phyloP scores from a whole-genome alignment of 2,797 vertebrate species.

The Dermochelys coriacea region DNA sequence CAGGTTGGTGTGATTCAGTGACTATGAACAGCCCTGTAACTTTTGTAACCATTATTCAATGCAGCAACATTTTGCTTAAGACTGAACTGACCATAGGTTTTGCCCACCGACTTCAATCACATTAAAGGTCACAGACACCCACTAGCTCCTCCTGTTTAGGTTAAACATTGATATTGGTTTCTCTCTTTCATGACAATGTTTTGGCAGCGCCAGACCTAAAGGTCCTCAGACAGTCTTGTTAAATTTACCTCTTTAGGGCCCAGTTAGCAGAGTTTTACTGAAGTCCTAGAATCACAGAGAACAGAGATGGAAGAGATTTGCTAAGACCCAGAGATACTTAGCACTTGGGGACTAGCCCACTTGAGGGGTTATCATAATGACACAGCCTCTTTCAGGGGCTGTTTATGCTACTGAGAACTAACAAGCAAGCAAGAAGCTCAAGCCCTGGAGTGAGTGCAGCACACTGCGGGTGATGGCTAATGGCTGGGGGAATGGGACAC shows the following conservation, averaged over 20 bases:
- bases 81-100: not conserved
- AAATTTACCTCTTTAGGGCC: not conserved
- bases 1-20: not conserved
- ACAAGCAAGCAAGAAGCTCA: not conserved
- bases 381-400: not conserved
- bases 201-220: not conserved
- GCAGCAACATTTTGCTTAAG: not conserved
- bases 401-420: not conserved
- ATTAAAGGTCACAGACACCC: not conserved
- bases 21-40: not conserved
- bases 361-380: not conserved
- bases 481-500: not conserved
- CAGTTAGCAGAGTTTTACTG: not conserved
- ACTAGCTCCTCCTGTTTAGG: not conserved
- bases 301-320: not conserved
- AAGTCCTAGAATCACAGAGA: not conserved
- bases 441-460: not conserved
- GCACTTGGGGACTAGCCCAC: not conserved
- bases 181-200: not conserved
- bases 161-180: not conserved
- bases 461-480: too few relatives aligned
- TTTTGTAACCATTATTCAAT: not conserved
- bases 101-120: not conserved
- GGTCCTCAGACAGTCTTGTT: not conserved
- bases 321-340: not conserved